These are phyloP conservation scores for Miniopterus natalensis DNA, from an alignment of 2,113 vertebrate genomes.

Conservation along the genomic window DNA sequence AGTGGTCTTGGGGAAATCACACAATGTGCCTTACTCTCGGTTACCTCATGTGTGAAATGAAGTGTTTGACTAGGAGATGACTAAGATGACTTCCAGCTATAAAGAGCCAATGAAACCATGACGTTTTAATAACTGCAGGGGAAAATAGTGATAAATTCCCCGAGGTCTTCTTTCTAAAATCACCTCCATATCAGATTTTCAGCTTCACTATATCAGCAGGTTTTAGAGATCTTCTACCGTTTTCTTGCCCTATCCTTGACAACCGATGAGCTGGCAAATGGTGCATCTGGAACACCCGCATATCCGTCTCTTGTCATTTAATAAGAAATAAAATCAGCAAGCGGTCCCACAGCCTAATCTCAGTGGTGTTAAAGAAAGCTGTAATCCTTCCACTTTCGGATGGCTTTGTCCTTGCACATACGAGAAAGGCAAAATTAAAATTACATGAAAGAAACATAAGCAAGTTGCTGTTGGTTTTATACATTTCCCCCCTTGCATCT, in stretches of 20 bases:
- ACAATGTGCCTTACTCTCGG: background rate
- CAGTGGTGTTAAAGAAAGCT: background rate
- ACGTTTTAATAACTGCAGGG: background rate
- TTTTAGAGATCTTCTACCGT: background rate
- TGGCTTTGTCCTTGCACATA: background rate
- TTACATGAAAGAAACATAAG: constrained; percentile 30
- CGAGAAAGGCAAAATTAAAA: constrained; percentile 41
- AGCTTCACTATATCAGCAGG: background rate
- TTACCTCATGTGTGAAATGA: background rate
- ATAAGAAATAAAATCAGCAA: background rate
- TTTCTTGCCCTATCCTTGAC: background rate
- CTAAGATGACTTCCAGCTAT: background rate
- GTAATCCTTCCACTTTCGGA: background rate
- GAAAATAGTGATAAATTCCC: background rate
- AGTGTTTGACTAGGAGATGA: background rate
- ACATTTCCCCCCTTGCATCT: background rate
- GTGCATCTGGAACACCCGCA: background rate
- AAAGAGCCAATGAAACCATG: background rate
- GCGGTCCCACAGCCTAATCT: background rate
- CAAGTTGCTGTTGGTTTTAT: background rate
- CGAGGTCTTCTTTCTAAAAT: background rate
- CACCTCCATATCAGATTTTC: background rate
- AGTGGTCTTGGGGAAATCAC: background rate
- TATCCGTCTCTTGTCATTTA: background rate
- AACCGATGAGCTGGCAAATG: background rate